Percentiles rank a stretch among this genome's conserved stretches.
Evolutionary conservation across 2,888 invertebrate species (phyloP).

Genomic region (Melanotus villosus): DNA sequence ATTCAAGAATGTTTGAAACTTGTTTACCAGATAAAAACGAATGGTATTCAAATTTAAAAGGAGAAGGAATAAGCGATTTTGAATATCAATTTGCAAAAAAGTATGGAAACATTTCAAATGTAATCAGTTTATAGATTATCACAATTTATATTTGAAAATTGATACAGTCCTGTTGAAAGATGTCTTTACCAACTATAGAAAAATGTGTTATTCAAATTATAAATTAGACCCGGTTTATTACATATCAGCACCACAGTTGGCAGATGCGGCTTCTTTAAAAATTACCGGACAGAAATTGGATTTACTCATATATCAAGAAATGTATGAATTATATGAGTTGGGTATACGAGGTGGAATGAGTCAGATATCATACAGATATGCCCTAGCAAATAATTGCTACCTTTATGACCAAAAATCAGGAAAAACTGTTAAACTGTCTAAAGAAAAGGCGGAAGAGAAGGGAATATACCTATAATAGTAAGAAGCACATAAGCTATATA

Average conservation of each 20-base stretch:
- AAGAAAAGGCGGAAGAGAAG: slow-evolving; percentile 8
- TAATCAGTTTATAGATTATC: too few species aligned
- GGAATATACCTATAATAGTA: not conserved
- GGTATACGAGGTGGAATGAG: not conserved
- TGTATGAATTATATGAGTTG: not conserved
- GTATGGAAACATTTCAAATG: not conserved
- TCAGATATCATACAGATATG: not conserved
- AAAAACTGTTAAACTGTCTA: not conserved
- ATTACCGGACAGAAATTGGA: not conserved
- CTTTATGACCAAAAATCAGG: slow-evolving; percentile 2
- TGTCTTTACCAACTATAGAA: not conserved
- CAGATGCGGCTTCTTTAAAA: too few species aligned
- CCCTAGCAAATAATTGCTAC: slow-evolving; percentile 9
- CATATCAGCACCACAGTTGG: too few species aligned
- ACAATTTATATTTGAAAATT: too few species aligned
- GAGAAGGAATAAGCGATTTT: not conserved
- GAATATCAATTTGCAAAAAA: too few species aligned
- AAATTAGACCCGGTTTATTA: too few species aligned
- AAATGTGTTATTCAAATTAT: not conserved
- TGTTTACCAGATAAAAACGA: slow-evolving; percentile 1
- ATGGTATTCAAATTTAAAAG: slow-evolving; percentile 3
- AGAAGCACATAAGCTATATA: not conserved
- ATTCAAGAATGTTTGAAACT: slow-evolving; percentile 2
- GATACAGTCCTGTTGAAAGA: too few species aligned
- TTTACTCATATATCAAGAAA: not conserved